Base-by-base conservation (phyloP, 2,888 invertebrate genomes). In the Oscheius sp. region DNA sequence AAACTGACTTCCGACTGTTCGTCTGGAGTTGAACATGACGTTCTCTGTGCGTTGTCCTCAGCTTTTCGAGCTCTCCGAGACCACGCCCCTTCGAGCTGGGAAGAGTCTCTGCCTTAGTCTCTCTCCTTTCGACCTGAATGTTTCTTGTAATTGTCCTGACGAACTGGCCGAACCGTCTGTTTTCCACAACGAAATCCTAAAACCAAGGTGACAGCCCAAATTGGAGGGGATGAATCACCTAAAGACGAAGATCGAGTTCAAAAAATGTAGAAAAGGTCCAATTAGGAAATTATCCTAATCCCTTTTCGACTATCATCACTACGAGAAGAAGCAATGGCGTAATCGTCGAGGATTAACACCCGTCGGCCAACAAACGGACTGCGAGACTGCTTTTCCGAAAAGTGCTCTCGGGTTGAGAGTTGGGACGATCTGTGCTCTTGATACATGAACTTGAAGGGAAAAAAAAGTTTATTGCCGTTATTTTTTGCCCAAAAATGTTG, bases 11-110 rank as follows among this genome's bases (percentile, higher is more conserved):
- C 29, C 21, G 42, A 70, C 70, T 4, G 59, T 70, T 59, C 70
- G 55, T 50, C 59, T 57, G 32, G 70, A 70, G 70, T 59, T 70
- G 59, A 70, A 70, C 70, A 70, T 70, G 47, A 32, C 59, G 48
- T 4, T 21, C n/a, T 32, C 21, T 11, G 53, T 13, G 65, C 65
- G 32, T 32, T 42, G 42, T 42, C 32, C 48, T 13, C 63, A 32
- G 63, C 63, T 63, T 63, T 47, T 68, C 68, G 50, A 42, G 48
- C 51, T 51, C 50, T 65, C 50, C 33, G n/a, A 48, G 42, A 48
- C 65, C 32, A 33, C 50, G 65, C 68, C 68, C 37, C 53, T 35
- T 37, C 55, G 35, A 21, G 21, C 21, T 35, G 13, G 37, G 13
- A 55, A 55, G 65, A 50, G 21, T 65, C 50, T 48, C 21, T 33